Percentiles rank a stretch among this genome's conserved stretches.
These are phyloP conservation scores for Falco peregrinus DNA, from an alignment of 2,797 vertebrate species.

Conservation along the genomic window DNA sequence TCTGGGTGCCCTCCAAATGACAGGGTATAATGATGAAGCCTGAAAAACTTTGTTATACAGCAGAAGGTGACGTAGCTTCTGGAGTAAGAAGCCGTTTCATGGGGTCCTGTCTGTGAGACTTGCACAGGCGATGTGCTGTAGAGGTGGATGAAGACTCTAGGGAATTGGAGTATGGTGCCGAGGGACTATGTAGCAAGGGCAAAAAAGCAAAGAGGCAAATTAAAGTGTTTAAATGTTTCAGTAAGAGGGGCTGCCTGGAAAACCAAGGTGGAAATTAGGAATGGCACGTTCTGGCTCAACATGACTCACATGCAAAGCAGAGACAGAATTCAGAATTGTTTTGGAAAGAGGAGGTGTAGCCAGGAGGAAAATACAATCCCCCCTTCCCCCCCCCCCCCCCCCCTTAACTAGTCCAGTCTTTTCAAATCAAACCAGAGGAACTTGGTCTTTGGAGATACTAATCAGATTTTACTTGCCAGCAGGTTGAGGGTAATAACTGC, in stretches of 20 bases:
- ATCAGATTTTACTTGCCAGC: background rate
- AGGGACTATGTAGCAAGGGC: background rate
- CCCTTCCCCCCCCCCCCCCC: too few relatives aligned
- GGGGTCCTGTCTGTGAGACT: background rate
- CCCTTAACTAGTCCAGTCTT: background rate
- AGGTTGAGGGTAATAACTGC: background rate
- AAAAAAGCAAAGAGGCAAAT: background rate
- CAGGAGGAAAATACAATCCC: background rate
- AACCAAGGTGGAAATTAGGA: background rate
- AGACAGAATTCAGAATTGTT: background rate
- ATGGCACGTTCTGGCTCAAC: background rate
- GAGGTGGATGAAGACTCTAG: background rate
- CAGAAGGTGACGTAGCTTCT: background rate
- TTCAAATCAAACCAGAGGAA: background rate
- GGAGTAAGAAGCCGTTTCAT: fast-evolving
- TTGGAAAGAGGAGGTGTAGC: background rate
- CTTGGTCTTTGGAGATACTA: background rate
- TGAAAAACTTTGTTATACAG: background rate
- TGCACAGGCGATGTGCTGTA: background rate
- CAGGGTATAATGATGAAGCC: background rate
- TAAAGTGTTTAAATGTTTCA: background rate
- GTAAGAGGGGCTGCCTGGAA: background rate
- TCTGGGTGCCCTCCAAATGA: background rate
- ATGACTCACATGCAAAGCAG: background rate
- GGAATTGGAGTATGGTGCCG: background rate